phyloP scores from a whole-genome alignment of 2,797 vertebrate species.

The Hydrophis major region DNA sequence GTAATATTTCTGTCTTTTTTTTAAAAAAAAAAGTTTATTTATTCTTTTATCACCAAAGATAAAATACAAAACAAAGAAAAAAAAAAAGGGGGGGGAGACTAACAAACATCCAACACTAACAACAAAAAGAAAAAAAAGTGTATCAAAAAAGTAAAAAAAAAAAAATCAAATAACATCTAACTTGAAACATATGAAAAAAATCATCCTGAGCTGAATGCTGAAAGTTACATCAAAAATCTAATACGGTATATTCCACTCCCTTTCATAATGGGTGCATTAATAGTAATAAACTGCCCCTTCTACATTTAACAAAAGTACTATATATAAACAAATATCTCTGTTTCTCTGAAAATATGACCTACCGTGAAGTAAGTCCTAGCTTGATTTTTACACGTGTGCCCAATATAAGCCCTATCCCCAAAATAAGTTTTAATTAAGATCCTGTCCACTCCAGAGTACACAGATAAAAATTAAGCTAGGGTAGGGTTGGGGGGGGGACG shows the following conservation, averaged over 20 bases:
- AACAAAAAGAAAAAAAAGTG: background rate
- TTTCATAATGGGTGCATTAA: background rate
- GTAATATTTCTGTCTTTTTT: background rate
- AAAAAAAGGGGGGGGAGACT: background rate
- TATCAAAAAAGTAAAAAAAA: background rate
- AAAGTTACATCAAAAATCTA: background rate
- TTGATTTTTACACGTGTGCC: no score
- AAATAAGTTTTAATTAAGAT: no score
- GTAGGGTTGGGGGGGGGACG: no score
- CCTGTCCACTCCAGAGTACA: no score
- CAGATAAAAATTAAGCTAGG: no score
- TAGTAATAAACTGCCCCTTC: background rate
- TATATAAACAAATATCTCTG: background rate
- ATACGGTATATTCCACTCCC: background rate
- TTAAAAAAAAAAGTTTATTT: background rate
- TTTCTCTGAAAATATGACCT: background rate
- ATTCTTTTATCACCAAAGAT: background rate
- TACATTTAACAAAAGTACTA: background rate
- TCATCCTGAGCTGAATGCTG: background rate
- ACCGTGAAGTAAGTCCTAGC: no score
- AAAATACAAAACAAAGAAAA: background rate
- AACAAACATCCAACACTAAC: background rate
- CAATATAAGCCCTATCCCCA: no score
- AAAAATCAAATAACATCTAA: background rate
- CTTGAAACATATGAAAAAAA: background rate